Percentiles rank a stretch among this genome's conserved stretches.
phyloP scores from a whole-genome alignment of 2,113 vertebrate genomes.

The Dasyurus viverrinus region DNA sequence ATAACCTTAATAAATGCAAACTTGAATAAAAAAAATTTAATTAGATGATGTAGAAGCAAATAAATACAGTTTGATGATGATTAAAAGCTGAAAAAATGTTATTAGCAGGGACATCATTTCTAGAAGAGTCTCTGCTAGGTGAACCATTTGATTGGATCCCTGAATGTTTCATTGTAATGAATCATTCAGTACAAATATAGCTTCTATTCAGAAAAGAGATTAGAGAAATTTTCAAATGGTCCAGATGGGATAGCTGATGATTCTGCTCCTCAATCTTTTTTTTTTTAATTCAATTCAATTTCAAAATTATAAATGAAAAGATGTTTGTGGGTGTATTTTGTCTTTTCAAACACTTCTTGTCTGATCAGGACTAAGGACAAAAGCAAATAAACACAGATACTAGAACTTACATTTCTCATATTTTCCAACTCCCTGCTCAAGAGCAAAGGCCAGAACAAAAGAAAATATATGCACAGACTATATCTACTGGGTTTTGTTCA shows the following conservation, averaged over 20 bases:
- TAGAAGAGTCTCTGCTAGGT: background rate
- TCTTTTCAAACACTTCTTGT: background rate
- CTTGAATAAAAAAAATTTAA: background rate
- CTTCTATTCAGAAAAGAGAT: background rate
- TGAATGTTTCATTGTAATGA: background rate
- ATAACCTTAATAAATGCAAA: background rate
- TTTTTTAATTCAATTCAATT: background rate
- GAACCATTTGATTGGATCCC: background rate
- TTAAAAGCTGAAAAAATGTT: background rate
- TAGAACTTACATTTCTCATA: background rate
- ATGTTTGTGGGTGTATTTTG: background rate
- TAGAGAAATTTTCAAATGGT: background rate
- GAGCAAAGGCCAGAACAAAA: background rate
- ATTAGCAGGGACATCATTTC: background rate
- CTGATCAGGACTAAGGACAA: background rate
- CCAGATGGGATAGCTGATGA: background rate
- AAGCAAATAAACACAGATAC: background rate
- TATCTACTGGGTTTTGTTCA: background rate
- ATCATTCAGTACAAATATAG: background rate
- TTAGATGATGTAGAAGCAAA: background rate
- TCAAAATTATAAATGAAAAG: background rate
- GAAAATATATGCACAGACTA: background rate
- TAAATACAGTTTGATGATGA: background rate
- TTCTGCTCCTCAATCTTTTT: background rate
- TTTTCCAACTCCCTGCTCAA: background rate